Evolutionary conservation across 2,797 vertebrate species (phyloP).

Genomic region (Jordanella pulchra): DNA sequence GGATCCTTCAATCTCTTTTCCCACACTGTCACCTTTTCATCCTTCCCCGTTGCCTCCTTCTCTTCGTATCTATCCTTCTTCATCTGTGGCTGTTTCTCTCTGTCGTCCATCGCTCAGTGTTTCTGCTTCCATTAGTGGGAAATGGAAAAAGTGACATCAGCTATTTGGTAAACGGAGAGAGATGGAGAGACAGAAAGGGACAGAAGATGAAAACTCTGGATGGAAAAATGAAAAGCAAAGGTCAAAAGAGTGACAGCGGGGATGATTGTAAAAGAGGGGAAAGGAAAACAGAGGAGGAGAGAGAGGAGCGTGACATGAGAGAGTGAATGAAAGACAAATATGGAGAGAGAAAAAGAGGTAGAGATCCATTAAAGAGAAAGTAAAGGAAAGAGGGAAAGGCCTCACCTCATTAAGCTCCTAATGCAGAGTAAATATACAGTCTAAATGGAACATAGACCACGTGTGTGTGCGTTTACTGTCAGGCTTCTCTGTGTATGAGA

Average conservation of each 20-base stretch:
- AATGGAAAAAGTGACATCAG: slow-evolving; percentile 79
- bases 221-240: slow-evolving; percentile 35
- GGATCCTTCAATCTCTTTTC: slow-evolving; percentile 52
- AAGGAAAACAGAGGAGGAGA: slow-evolving; percentile 25
- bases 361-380: slow-evolving; percentile 58
- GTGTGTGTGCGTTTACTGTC: slow-evolving; percentile 53
- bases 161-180: slow-evolving; percentile 75
- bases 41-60: slow-evolving; percentile 60
- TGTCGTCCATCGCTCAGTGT: slow-evolving; percentile 69
- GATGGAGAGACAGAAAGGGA: slow-evolving; percentile 55
- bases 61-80: slow-evolving; percentile 64
- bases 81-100: slow-evolving; percentile 49
- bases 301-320: slow-evolving; percentile 22
- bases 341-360: slow-evolving; percentile 32
- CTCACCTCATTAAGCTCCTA: slow-evolving; percentile 72
- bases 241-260: slow-evolving; percentile 53
- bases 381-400: slow-evolving; percentile 47
- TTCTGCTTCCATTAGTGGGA: slow-evolving; percentile 72
- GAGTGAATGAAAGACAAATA: slow-evolving; percentile 38
- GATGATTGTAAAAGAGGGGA: slow-evolving; percentile 27
- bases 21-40: slow-evolving; percentile 58
- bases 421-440: slow-evolving; percentile 74
- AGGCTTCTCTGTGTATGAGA: slow-evolving; percentile 24
- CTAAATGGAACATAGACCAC: slow-evolving; percentile 61
- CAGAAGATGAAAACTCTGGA: slow-evolving; percentile 31